Conservation (phyloP, 2,113 vertebrate genomes). For the Prunella himalayana region DNA sequence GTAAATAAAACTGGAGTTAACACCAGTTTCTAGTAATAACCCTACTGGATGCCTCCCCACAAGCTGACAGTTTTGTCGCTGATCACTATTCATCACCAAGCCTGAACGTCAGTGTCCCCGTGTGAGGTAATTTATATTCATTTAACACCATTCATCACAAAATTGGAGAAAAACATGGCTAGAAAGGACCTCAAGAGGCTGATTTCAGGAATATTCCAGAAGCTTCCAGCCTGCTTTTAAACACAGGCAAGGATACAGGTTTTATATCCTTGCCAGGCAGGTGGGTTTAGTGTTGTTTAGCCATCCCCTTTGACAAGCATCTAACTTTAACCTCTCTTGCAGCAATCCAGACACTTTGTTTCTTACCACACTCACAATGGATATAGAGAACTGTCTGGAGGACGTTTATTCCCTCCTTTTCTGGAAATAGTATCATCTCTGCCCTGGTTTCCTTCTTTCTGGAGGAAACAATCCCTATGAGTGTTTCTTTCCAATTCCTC, state of each 20-base stretch:
- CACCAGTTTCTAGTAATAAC: conserved; percentile 49
- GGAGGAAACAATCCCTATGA: not conserved
- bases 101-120: not conserved
- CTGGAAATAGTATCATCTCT: not conserved
- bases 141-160: conserved; percentile 48
- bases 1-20: conserved; percentile 52
- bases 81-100: conserved; percentile 53
- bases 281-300: not conserved
- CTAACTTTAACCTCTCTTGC: not conserved
- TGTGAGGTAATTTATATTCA: conserved; percentile 61
- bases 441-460: not conserved
- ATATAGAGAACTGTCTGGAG: not conserved
- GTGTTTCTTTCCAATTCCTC: not conserved
- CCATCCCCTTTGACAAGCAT: not conserved
- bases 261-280: not conserved
- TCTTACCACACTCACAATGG: not conserved
- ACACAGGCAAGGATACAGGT: not conserved
- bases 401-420: not conserved
- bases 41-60: conserved; percentile 31
- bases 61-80: conserved; percentile 49
- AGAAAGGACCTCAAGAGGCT: conserved; percentile 15
- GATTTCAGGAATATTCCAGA: conserved; percentile 27
- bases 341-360: not conserved
- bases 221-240: not conserved
- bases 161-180: conserved; percentile 21